Evolutionary conservation across 2,797 vertebrate genomes (phyloP).

Genomic region (Lithobates sylvaticus): DNA sequence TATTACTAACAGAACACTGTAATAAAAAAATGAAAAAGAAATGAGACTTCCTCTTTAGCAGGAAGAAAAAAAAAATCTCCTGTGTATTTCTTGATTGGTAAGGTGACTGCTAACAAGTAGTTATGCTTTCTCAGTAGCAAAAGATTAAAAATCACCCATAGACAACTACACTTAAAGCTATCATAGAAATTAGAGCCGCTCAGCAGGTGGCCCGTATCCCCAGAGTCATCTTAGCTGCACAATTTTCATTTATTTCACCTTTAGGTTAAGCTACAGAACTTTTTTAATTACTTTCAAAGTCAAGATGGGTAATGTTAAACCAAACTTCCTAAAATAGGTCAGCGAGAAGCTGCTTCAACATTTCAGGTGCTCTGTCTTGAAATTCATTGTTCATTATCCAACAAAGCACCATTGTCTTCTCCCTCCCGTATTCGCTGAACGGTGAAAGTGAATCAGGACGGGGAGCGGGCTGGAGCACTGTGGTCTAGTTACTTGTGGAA

Average conservation of each 20-base stretch:
- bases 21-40: too few relatives aligned
- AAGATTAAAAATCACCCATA: too few relatives aligned
- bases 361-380: slow-evolving; percentile 13
- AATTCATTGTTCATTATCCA: slow-evolving; percentile 33
- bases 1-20: too few relatives aligned
- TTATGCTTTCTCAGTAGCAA: too few relatives aligned
- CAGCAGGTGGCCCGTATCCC: not conserved
- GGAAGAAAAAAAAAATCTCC: too few relatives aligned
- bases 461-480: not conserved
- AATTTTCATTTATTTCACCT: not conserved
- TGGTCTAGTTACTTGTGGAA: slow-evolving; percentile 44
- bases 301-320: not conserved
- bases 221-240: not conserved
- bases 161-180: too few relatives aligned
- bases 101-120: too few relatives aligned
- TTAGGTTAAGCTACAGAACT: not conserved
- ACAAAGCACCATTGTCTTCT: slow-evolving; percentile 19
- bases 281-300: slow-evolving; percentile 15
- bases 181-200: not conserved
- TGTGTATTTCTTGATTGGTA: too few relatives aligned
- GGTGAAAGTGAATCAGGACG: slow-evolving; percentile 11
- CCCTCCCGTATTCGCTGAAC: not conserved
- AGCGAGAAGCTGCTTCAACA: not conserved
- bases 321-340: not conserved
- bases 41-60: too few relatives aligned